Evolutionary conservation across 2,113 vertebrate genomes (phyloP), one percentile per base, ranked within the genome.

Genomic region (Emydocephalus ijimae): DNA sequence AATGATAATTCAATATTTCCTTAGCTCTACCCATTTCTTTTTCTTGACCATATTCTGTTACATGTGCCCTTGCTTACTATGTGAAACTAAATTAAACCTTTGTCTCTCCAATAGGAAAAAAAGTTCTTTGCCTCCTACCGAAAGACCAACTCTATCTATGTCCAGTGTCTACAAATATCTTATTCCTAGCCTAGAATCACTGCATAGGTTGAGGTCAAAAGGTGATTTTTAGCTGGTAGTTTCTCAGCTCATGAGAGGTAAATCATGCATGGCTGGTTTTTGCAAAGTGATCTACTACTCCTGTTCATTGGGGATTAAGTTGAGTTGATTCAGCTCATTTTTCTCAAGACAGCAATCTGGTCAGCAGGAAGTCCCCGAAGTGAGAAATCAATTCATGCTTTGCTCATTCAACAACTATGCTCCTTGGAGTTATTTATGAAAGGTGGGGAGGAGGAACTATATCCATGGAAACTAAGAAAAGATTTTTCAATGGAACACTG

Each of bases 341-440:
- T 96, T 97, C 97, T 97, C 90, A 91, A 95, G 96, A 93, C 94
- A 87, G 55, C 50, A 61, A 89, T 93, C 96, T 88, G 94, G 94
- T 96, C 96, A 94, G 93, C 90, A 90, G 95, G 96, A 97, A 96
- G 94, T 93, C 96, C 95, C 85, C 74, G 94, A 64, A 92, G 95
- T 0, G 7, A 96, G 92, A 97, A 94, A 91, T 94, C 18, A 0
- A 90, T 74, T 95, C 34, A 45, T 90, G 94, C 95, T 95, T 91
- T 95, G 96, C 97, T 96, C 96, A 94, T 95, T 97, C 96, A 97
- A 96, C 97, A 97, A 92, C 96, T 97, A 95, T 91, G 91, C 92
- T 96, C 93, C 93, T 94, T 3, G 0, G 91, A 91, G 74, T 81
- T 81, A 81, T 81, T 81, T 81, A 81, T 81, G 74, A 81, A 81